phyloP scores from a whole-genome alignment of 2,797 vertebrate species.

The Sylvilagus floridanus region DNA sequence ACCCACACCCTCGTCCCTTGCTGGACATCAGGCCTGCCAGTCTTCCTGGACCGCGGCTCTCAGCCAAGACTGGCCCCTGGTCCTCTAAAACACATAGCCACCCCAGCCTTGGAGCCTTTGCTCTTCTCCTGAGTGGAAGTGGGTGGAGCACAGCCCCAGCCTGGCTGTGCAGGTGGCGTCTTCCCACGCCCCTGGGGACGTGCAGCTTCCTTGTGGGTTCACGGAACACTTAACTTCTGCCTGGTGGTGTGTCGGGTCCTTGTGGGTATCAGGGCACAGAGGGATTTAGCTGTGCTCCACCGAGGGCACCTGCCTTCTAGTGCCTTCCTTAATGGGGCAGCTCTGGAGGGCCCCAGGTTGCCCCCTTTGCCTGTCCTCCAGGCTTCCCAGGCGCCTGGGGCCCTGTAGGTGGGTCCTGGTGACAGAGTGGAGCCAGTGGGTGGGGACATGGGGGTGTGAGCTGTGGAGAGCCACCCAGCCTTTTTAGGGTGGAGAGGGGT shows the following conservation, averaged over 20 bases:
- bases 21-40: not conserved
- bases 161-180: not conserved
- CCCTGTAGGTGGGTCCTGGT: not conserved
- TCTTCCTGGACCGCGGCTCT: not conserved
- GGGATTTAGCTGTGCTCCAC: not conserved
- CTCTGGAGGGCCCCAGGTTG: not conserved
- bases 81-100: not conserved
- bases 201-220: not conserved
- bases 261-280: not conserved
- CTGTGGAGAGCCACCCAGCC: not conserved
- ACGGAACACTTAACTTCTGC: not conserved
- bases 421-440: not conserved
- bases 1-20: not conserved
- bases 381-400: not conserved
- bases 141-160: not conserved
- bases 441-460: not conserved
- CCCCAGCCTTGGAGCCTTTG: not conserved
- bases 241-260: not conserved
- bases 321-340: not conserved
- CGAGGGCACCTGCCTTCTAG: not conserved
- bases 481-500: slow-evolving; percentile 17
- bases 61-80: not conserved
- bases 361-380: not conserved
- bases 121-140: not conserved
- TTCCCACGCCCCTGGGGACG: not conserved